Percentiles rank a stretch among this genome's conserved stretches.
phyloP scores from a whole-genome alignment of 2,113 vertebrate species.

The Plectropomus leopardus region DNA sequence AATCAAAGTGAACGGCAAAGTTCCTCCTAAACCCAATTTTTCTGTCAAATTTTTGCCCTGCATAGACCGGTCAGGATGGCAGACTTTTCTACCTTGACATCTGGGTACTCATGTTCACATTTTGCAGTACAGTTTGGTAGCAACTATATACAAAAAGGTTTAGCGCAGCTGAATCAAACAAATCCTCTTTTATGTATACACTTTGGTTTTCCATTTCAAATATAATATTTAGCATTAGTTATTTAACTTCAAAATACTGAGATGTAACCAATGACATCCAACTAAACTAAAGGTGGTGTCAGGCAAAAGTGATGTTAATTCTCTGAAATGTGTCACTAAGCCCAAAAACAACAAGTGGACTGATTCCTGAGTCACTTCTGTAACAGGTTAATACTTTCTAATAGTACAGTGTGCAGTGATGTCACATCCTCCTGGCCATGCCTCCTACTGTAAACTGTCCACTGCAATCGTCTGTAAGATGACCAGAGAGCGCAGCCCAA shows the following conservation, averaged over 20 bases:
- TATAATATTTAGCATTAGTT: constrained; percentile 6
- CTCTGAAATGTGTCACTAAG: constrained; percentile 5
- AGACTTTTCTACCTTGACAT: not conserved
- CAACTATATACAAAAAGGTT: not conserved
- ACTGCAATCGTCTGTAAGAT: constrained; percentile 41
- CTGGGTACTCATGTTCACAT: not conserved
- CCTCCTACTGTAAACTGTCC: constrained; percentile 37
- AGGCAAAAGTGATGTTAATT: constrained; percentile 12
- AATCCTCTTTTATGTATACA: not conserved
- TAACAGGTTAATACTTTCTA: constrained; percentile 19
- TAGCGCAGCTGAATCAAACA: constrained; percentile 5
- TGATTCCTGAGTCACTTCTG: constrained; percentile 11
- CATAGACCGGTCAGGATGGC: no score
- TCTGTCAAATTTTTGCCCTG: not conserved
- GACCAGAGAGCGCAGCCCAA: constrained; percentile 36
- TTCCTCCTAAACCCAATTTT: no score
- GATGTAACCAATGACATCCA: constrained; percentile 6
- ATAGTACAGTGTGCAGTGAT: constrained; percentile 21
- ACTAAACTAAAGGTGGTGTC: constrained; percentile 8
- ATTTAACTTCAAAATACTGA: constrained; percentile 9
- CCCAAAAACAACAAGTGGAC: constrained; percentile 25
- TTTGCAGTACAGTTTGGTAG: not conserved
- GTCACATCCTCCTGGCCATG: constrained; percentile 43
- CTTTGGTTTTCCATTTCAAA: not conserved
- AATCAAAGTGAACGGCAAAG: not conserved